Conservation (phyloP, 37 sponge, comb jelly and placozoan species). For the Corticium candelabrum region DNA sequence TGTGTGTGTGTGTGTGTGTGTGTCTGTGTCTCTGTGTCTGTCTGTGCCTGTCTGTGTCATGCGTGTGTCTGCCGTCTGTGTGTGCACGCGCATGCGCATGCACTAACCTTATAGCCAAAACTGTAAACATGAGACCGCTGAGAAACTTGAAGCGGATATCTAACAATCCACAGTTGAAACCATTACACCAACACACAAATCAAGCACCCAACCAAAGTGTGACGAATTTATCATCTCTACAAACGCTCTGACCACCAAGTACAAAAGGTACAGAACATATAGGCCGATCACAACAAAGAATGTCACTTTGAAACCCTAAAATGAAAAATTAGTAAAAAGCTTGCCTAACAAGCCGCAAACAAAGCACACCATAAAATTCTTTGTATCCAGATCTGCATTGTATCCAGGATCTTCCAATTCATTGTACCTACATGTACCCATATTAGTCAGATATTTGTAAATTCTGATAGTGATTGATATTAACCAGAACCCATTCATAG, state of each 20-base stretch:
- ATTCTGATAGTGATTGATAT: not conserved
- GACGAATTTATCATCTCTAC: not conserved
- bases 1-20: no score
- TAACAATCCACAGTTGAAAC: no score
- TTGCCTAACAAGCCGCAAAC: no score
- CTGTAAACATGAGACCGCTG: not conserved
- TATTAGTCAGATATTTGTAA: not conserved
- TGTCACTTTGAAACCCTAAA: not conserved
- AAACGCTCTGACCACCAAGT: not conserved
- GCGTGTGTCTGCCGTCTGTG: no score
- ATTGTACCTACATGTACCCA: not conserved
- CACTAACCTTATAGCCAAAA: not conserved
- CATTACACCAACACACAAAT: no score
- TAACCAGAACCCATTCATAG: no score
- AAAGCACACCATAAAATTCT: not conserved
- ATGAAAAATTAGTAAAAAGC: no score
- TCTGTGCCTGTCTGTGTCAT: no score
- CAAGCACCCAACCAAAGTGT: not conserved
- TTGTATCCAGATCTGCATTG: not conserved
- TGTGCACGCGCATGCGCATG: no score
- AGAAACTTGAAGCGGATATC: not conserved
- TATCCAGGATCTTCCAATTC: conserved; percentile 2
- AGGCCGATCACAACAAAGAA: not conserved
- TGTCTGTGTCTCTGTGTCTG: no score
- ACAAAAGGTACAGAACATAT: not conserved